Base-by-base conservation (phyloP, 2,888 invertebrate genomes). In the Eubasilissa splendida region DNA sequence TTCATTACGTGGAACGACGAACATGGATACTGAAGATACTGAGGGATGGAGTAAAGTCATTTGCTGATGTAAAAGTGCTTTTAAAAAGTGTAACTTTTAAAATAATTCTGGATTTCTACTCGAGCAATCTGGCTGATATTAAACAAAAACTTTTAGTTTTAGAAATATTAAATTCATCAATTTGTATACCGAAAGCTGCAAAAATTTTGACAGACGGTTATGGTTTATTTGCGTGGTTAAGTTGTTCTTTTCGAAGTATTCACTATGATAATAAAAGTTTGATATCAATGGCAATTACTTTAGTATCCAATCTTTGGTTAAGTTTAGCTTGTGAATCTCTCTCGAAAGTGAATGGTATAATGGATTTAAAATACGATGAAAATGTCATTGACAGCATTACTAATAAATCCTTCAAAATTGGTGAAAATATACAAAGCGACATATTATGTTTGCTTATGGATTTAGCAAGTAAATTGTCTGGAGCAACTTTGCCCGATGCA, bases 21-120 rank as follows among this genome's bases (percentile, higher is more conserved):
- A 88, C 90, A 50, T 98, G 97, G 93, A 94, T 97, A 56, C 88
- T 98, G 10, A 92, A 94, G 85, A 88, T 96, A 9, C 91, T 98
- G 54, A 89, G 91, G 14, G 94, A 96, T 85, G 97, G 97, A 1
- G 90, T 96, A 59, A 93, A 94, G 85, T 93, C 94, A 0, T 92
- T 94, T 85, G 89, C 91, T 0, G 98, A 98, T 87, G 92, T 96
- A 77, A 91, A 93, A 76, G 90, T 96, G 3, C 92, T 95, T 31
- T 92, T 95, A 79, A 94, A 93, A 85, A 93, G 94, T 0, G 93
- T 94, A 88, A 92, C 94, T 10, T 93, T 96, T 84, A 96, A 96
- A 87, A 93, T 96, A 86, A 89, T 97, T 2, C 92, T 95, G 87
- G 93, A 94, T 84, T 94, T 93, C 86, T 94, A 93, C 86, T 90